Evolutionary conservation across 2,113 vertebrate genomes (phyloP).

Genomic region (Morone chrysops): DNA sequence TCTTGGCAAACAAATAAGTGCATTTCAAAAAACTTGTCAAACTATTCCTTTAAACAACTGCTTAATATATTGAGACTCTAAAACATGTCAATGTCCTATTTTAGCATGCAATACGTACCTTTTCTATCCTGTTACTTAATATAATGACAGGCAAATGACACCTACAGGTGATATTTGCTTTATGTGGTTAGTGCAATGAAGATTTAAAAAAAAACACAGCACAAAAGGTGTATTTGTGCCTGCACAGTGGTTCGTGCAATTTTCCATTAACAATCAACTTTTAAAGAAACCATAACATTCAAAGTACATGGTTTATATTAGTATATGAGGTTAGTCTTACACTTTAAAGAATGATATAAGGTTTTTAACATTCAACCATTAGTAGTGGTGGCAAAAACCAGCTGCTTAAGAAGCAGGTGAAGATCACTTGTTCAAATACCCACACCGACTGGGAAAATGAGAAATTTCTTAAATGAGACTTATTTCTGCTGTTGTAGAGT

Average conservation of each 20-base stretch:
- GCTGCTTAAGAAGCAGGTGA: slow-evolving; percentile 31
- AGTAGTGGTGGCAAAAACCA: slow-evolving; percentile 7
- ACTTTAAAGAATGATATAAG: neutral
- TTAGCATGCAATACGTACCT: slow-evolving; percentile 69
- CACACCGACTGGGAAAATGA: slow-evolving; percentile 8
- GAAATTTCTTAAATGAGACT: too few species aligned
- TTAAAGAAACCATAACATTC: slow-evolving; percentile 20
- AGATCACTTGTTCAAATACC: neutral
- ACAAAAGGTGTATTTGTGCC: slow-evolving; percentile 63
- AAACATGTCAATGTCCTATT: neutral
- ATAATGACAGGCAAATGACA: slow-evolving; percentile 63
- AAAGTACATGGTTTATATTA: slow-evolving; percentile 42
- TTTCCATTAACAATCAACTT: slow-evolving; percentile 9
- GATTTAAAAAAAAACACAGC: slow-evolving; percentile 43
- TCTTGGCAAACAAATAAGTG: slow-evolving; percentile 25
- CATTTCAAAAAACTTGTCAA: slow-evolving; percentile 22
- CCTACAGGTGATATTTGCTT: slow-evolving; percentile 60
- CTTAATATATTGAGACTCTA: slow-evolving; percentile 7
- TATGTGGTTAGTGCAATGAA: slow-evolving; percentile 69
- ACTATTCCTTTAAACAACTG: neutral
- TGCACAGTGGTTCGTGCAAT: slow-evolving; percentile 56
- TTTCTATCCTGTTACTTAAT: slow-evolving; percentile 29
- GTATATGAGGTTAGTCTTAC: slow-evolving; percentile 56
- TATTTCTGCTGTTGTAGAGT: slow-evolving; percentile 21
- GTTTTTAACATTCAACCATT: slow-evolving; percentile 27